A percentile compares a stretch with the other conserved stretches of the same genome.
phyloP scores from a whole-genome alignment of 2,888 invertebrate species.

The Uloborus plumipes region DNA sequence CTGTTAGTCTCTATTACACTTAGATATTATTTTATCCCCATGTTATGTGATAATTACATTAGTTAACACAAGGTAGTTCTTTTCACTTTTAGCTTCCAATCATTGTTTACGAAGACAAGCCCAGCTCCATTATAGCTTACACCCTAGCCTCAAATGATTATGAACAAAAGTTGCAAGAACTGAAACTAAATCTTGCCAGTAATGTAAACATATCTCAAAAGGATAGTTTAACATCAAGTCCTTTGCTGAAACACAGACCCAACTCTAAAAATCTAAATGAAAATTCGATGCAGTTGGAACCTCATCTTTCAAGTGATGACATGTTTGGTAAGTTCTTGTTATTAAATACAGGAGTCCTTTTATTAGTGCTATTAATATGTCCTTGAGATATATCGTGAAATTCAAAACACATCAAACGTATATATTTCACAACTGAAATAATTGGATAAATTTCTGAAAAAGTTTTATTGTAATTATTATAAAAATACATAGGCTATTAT shows the following conservation, averaged over 20 bases:
- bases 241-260: slow-evolving; percentile 51
- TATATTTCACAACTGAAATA: too few species aligned
- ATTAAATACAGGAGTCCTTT: background rate
- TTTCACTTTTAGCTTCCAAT: slow-evolving; percentile 69
- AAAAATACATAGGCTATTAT: too few species aligned
- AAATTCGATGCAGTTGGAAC: slow-evolving; percentile 25
- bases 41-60: background rate
- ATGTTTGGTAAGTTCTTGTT: slow-evolving; percentile 28
- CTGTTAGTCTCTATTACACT: background rate
- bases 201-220: slow-evolving; percentile 46
- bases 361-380: too few species aligned
- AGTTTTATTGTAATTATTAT: too few species aligned
- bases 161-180: slow-evolving; percentile 76
- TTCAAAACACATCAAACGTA: too few species aligned
- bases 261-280: slow-evolving; percentile 39
- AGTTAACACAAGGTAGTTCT: background rate
- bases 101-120: slow-evolving; percentile 84
- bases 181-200: slow-evolving; percentile 64
- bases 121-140: slow-evolving; percentile 88
- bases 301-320: slow-evolving; percentile 45
- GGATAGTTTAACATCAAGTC: slow-evolving; percentile 60
- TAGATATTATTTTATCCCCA: background rate
- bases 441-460: too few species aligned
- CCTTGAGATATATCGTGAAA: too few species aligned
- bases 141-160: slow-evolving; percentile 82